phyloP scores from a whole-genome alignment of 2,888 invertebrate genomes.

The Tinea pellionella region DNA sequence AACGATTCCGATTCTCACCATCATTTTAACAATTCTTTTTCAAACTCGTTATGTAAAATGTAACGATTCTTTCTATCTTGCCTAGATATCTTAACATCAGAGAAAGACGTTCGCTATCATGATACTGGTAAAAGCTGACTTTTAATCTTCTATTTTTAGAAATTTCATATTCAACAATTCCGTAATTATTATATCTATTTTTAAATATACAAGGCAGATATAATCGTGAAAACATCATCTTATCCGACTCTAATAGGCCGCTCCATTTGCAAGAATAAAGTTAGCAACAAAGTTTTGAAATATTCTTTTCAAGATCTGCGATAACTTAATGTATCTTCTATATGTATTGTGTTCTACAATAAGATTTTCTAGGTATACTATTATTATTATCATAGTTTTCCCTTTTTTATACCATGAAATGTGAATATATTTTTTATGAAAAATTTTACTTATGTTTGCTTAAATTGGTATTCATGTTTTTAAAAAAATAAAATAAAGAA shows the following conservation, averaged over 20 bases:
- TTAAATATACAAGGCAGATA: no score
- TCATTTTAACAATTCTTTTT: neutral
- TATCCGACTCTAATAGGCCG: neutral
- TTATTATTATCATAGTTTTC: no score
- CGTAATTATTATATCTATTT: no score
- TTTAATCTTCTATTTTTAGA: no score
- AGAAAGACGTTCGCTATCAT: neutral
- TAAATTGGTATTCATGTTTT: no score
- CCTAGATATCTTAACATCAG: neutral
- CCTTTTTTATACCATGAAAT: no score
- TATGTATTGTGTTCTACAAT: no score
- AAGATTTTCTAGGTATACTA: no score
- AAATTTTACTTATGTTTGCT: neutral
- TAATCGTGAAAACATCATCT: no score
- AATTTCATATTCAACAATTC: no score
- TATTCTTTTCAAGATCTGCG: neutral
- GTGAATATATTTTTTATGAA: no score
- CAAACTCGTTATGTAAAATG: neutral
- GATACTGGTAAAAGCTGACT: no score
- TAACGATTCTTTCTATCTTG: neutral
- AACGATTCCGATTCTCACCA: neutral
- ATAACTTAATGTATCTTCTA: neutral
- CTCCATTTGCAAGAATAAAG: conserved; percentile 6
- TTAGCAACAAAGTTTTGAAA: neutral
- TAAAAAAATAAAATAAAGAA: neutral